Base-by-base conservation (phyloP, 2,888 invertebrate species). In the Volucella inanis region DNA sequence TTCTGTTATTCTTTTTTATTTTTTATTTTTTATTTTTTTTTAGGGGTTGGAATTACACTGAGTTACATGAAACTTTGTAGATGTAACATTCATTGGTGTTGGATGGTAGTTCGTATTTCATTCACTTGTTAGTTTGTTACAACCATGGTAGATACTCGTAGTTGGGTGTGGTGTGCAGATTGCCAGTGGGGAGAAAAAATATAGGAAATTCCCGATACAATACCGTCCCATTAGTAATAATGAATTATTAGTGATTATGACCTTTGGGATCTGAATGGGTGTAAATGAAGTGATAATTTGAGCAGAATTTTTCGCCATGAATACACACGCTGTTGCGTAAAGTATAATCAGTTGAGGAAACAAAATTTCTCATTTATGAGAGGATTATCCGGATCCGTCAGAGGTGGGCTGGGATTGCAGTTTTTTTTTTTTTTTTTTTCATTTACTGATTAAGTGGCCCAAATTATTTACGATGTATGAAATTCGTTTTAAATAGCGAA, bases 171-270 rank as follows among this genome's bases (percentile, higher is more conserved):
- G 6, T 14, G 22, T 11, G 3, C 4, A 41, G 50, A 57, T n/a
- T 8, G 31, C 39, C 18, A 31, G 31, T 31, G 31, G 31, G 31
- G 31, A 31, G 18, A 14, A 61, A 15, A 14, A 15, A 22, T 31
- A 14, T n/a, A 14, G 54, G 39, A 50, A 41, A 50, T 39, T 67
- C 61, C 12, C 45, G 43, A 50, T 49, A 70, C 55, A 62, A 71
- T 55, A 47, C 50, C 55, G 49, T 50, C 57, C 79, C 74, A 79
- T 79, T 83, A 68, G 74, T 55, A 80, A 61, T 55, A 71, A 80
- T 84, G 61, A 65, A 61, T 82, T 70, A 82, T 80, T 76, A 62
- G 14, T 52, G 72, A 64, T 74, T 50, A 68, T 70, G 54, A 14
- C 9, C 59, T 41, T 61, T 11, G 38, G 74, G 77, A 72, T 64